phyloP scores from a whole-genome alignment of 2,888 invertebrate genomes.

The Phania funesta region DNA sequence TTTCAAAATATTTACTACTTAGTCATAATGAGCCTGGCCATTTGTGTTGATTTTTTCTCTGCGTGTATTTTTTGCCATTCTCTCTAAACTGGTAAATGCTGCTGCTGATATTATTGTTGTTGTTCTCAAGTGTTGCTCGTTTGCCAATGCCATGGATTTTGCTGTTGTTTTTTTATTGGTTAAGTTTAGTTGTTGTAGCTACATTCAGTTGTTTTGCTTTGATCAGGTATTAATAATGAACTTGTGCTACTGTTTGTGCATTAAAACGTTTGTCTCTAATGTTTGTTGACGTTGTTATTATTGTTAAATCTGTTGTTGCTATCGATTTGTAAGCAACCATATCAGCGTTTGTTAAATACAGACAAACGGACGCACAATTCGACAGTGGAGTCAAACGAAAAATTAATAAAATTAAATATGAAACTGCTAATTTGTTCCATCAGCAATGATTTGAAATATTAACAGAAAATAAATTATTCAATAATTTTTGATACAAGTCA shows the following conservation, averaged over 20 bases:
- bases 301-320: slow-evolving; percentile 39
- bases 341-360: slow-evolving; percentile 50
- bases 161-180: neutral
- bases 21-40: slow-evolving; percentile 45
- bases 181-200: neutral
- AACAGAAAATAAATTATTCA: too few species aligned
- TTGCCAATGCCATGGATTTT: slow-evolving; percentile 66
- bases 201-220: slow-evolving; percentile 41
- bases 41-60: slow-evolving; percentile 24
- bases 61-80: neutral
- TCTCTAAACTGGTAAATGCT: slow-evolving; percentile 27
- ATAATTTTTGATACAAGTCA: too few species aligned
- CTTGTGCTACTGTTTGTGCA: slow-evolving; percentile 62
- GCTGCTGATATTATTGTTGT: slow-evolving; percentile 37
- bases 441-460: too few species aligned
- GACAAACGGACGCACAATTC: slow-evolving; percentile 13
- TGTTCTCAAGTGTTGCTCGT: slow-evolving; percentile 53
- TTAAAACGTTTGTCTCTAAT: slow-evolving; percentile 25
- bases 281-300: slow-evolving; percentile 50
- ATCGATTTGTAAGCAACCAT: slow-evolving; percentile 43
- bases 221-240: slow-evolving; percentile 63
- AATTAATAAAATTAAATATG: neutral
- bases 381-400: neutral
- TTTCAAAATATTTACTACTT: neutral
- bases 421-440: too few species aligned